These are phyloP conservation scores for Lota lota DNA, from an alignment of 2,113 vertebrate genomes.

Conservation along the genomic window DNA sequence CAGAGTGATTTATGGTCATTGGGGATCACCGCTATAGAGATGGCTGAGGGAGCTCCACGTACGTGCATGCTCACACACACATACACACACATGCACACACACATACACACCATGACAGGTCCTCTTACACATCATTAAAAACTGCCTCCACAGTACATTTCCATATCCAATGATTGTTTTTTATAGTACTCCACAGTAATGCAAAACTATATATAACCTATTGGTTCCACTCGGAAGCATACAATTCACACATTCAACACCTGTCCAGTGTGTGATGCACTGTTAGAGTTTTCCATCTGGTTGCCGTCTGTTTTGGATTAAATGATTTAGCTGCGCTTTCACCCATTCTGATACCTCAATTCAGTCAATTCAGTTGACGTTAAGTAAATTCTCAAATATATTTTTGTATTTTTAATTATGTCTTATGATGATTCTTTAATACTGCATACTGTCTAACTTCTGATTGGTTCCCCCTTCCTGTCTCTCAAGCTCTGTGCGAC, in stretches of 20 bases:
- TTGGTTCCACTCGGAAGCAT: too few relatives aligned
- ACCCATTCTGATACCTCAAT: too few relatives aligned
- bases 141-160: not conserved
- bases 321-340: too few relatives aligned
- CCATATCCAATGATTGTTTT: not conserved
- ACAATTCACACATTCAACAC: too few relatives aligned
- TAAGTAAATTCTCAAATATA: too few relatives aligned
- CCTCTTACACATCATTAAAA: constrained; percentile 17
- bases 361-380: too few relatives aligned
- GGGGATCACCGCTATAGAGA: constrained; percentile 76
- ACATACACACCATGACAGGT: not conserved
- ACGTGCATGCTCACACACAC: constrained; percentile 39
- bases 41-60: constrained; percentile 78
- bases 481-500: constrained; percentile 87
- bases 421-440: too few relatives aligned
- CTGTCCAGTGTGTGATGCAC: too few relatives aligned
- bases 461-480: constrained; percentile 14
- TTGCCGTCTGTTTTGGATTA: too few relatives aligned
- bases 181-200: constrained; percentile 10
- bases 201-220: not conserved
- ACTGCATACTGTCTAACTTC: not conserved
- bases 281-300: too few relatives aligned
- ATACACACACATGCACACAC: not conserved
- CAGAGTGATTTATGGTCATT: constrained; percentile 78
- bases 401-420: too few relatives aligned